Evolutionary conservation across 2,888 invertebrate species (phyloP).

Genomic region (Synergus gifuensis): DNA sequence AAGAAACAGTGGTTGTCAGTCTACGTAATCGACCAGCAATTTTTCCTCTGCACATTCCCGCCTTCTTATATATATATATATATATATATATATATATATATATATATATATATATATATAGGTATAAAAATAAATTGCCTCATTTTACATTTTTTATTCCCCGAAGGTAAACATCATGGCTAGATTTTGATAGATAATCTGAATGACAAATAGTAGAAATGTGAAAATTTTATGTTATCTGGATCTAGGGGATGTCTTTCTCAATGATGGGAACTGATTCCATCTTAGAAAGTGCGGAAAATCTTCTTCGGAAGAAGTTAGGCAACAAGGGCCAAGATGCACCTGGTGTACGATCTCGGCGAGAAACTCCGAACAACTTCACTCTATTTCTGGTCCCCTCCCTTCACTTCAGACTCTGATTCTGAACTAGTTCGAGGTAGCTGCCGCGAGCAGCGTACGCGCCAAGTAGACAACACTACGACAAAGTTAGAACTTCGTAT

Average conservation of each 20-base stretch:
- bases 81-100: background rate
- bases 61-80: background rate
- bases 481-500: conserved; percentile 64
- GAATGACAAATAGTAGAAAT: too few relatives aligned
- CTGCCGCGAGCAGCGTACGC: background rate
- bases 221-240: too few relatives aligned
- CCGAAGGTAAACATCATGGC: background rate
- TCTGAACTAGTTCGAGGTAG: conserved; percentile 24
- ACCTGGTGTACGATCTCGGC: background rate
- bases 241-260: background rate
- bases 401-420: background rate
- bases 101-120: background rate
- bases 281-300: background rate
- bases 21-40: conserved; percentile 35
- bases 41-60: background rate
- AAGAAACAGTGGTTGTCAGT: conserved; percentile 68
- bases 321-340: background rate
- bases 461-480: conserved; percentile 50
- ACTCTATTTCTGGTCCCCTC: background rate
- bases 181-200: background rate
- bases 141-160: background rate
- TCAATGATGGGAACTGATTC: background rate
- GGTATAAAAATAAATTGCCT: background rate
- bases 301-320: background rate
- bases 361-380: conserved; percentile 4